Evolutionary conservation across 2,888 invertebrate species (phyloP).

Genomic region (Calliphora vomitoria): DNA sequence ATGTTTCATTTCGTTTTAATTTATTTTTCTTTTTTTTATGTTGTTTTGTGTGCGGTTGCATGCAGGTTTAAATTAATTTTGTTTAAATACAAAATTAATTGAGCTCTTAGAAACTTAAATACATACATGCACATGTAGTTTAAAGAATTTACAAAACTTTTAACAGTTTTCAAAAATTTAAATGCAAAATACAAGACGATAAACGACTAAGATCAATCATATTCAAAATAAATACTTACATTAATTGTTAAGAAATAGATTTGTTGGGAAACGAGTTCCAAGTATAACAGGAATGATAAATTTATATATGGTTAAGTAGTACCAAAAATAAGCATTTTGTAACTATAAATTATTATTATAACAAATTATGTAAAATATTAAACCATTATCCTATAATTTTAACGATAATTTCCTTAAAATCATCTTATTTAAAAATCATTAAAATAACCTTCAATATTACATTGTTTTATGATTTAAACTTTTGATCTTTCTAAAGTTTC

Average conservation of each 20-base stretch:
- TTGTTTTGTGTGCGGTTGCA: not conserved
- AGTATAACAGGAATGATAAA: too few relatives aligned
- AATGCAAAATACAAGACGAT: not conserved
- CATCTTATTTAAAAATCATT: not conserved
- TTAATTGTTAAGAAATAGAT: too few relatives aligned
- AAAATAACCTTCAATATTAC: constrained; percentile 20
- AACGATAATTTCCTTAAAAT: too few relatives aligned
- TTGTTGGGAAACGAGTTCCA: too few relatives aligned
- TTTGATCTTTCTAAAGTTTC: constrained; percentile 50
- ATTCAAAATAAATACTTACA: too few relatives aligned
- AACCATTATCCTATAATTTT: too few relatives aligned
- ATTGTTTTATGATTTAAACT: constrained; percentile 2
- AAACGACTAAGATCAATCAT: not conserved
- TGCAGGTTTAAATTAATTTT: constrained; percentile 43
- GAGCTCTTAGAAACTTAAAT: constrained; percentile 16
- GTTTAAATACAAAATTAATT: constrained; percentile 46
- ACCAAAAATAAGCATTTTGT: too few relatives aligned
- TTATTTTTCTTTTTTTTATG: not conserved
- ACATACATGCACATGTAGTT: not conserved
- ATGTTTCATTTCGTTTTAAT: constrained; percentile 24
- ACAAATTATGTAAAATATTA: too few relatives aligned
- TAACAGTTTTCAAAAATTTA: not conserved
- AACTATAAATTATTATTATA: too few relatives aligned
- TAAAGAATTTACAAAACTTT: constrained; percentile 20
- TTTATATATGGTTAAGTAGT: too few relatives aligned